Evolutionary conservation across 2,113 vertebrate genomes (phyloP), one percentile per base, ranked within the genome.

Genomic region (Dipodomys spectabilis): DNA sequence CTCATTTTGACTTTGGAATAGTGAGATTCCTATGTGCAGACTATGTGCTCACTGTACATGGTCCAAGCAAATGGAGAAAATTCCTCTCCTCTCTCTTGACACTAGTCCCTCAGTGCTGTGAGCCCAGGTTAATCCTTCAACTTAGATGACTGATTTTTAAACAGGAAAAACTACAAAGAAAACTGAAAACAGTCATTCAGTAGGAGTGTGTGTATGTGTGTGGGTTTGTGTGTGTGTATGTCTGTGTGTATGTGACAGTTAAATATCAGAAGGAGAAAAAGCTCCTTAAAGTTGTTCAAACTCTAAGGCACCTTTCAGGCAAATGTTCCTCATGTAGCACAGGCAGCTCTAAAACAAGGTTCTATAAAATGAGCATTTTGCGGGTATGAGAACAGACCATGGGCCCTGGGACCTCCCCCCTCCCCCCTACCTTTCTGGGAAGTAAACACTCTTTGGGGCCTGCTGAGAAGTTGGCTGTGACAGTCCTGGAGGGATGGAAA

Each of bases 351-450:
- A 25, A 60, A 89, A 72, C 0, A 57, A 93, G 86, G 93, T 28
- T 91, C 44, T 81, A 96, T 92, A 96, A 92, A 93, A 27, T 90
- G 87, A 92, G 95, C 44, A 74, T 88, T 97, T 97, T 93, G 91
- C 71, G 90, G 93, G 49, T 81, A 93, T 85, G 81, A 93, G 68
- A 96, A 75, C 90, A 97, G 95, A 95, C 35, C 32, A 35, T n/a
- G 82, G 65, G 28, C 78, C 64, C 60, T 90, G 85, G 71, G 25
- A 23, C 18, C 25, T 57, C 5, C 22, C 23, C 16, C 22, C 32
- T 6, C 28, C 0, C 44, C n/a, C 27, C 65, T 20, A 45, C 22
- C 53, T 65, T 22, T 53, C 19, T 7, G 32, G 53, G 93, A 94
- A 80, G 92, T 19, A 93, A 81, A 97, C 96, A 82, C 18, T 90